Conservation (phyloP, 2,888 invertebrate genomes). For the Scaptomyza polygonia region DNA sequence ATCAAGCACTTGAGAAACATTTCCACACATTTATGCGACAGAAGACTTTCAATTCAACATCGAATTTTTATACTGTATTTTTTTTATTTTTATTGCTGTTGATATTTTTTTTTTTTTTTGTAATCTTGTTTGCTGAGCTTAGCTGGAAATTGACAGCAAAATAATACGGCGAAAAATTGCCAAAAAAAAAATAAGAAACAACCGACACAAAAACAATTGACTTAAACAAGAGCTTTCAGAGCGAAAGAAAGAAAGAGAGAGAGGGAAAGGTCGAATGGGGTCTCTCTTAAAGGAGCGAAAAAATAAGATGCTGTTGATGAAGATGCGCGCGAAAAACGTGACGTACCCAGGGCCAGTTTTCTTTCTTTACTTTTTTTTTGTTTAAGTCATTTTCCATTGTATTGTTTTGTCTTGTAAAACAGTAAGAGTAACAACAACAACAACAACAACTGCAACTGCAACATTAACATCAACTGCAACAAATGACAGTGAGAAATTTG, state of each 20-base stretch:
- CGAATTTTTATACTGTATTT: constrained; percentile 6
- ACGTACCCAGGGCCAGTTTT: constrained; percentile 50
- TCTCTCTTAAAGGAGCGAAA: background rate
- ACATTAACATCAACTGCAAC: constrained; percentile 37
- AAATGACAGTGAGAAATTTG: constrained; percentile 69
- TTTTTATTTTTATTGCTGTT: background rate
- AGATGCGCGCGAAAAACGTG: constrained; percentile 71
- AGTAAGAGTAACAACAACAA: too few relatives aligned
- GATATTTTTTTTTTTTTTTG: constrained; percentile 20
- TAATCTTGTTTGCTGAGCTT: constrained; percentile 26
- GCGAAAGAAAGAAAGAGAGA: background rate
- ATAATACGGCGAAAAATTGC: constrained; percentile 47
- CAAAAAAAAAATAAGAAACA: constrained; percentile 4
- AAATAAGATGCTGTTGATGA: constrained; percentile 52
- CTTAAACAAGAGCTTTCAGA: background rate
- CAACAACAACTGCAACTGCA: constrained; percentile 22
- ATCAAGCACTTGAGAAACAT: constrained; percentile 17
- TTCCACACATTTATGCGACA: background rate
- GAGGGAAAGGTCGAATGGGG: background rate
- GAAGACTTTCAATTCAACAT: constrained; percentile 7
- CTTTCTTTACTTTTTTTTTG: too few relatives aligned
- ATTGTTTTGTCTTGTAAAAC: constrained; percentile 7
- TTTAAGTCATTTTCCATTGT: too few relatives aligned
- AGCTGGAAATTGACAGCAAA: constrained; percentile 58
- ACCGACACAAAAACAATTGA: background rate